Evolutionary conservation across 2,797 vertebrate species (phyloP).

Genomic region (Labeo calbasu): DNA sequence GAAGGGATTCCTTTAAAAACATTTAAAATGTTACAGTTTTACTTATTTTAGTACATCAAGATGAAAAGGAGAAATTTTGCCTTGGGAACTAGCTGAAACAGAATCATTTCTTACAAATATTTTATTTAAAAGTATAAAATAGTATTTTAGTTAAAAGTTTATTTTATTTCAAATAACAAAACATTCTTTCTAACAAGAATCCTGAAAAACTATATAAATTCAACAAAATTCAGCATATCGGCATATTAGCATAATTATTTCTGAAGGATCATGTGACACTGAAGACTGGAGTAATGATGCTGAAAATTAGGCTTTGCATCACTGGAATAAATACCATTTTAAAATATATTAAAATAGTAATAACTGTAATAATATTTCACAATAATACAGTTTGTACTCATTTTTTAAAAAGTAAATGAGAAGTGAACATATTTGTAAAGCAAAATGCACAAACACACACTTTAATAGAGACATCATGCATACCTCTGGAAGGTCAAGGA

Average conservation of each 20-base stretch:
- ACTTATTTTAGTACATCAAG: no score
- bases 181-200: no score
- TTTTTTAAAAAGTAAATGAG: no score
- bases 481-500: conserved; percentile 76
- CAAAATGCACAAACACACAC: not conserved
- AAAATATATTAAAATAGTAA: not conserved
- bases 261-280: not conserved
- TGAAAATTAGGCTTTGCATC: not conserved
- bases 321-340: not conserved
- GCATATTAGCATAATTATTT: not conserved
- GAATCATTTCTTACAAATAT: no score
- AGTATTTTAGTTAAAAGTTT: no score
- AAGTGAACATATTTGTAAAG: not conserved
- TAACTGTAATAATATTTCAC: not conserved
- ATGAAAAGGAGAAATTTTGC: no score
- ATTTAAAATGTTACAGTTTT: no score
- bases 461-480: conserved; percentile 26
- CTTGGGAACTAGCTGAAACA: no score
- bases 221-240: not conserved
- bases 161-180: no score
- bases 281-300: not conserved
- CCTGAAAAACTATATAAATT: no score
- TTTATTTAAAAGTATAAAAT: no score
- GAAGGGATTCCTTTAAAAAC: no score
- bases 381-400: not conserved